A percentile compares a stretch with the other conserved stretches of the same genome.
Conservation (phyloP, 2,888 invertebrate genomes). For the Phragmatobia fuliginosa region DNA sequence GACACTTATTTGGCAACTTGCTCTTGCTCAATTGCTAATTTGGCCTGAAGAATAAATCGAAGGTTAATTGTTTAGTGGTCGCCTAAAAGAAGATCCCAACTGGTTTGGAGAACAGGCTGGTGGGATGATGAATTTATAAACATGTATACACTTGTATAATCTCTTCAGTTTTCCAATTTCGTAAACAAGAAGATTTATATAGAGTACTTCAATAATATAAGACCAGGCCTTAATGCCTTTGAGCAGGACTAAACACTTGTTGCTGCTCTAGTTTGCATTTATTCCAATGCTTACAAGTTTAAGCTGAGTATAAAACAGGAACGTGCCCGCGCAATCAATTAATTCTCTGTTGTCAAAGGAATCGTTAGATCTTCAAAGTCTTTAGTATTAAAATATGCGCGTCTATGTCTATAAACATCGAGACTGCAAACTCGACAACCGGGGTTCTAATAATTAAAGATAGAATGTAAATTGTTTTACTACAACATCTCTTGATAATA, state of each 20-base stretch:
- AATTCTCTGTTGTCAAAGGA: constrained; percentile 8
- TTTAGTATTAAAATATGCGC: constrained; percentile 2
- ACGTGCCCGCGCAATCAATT: constrained; percentile 18
- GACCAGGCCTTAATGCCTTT: not conserved
- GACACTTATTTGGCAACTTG: too few relatives aligned
- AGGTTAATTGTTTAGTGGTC: too few relatives aligned
- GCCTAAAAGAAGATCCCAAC: too few relatives aligned
- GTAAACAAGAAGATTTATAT: not conserved
- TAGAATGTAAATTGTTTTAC: not conserved
- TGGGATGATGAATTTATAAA: too few relatives aligned
- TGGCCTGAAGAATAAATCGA: too few relatives aligned
- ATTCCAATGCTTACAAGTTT: not conserved
- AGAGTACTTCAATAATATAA: not conserved
- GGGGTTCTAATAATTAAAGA: not conserved
- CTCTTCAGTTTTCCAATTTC: not conserved
- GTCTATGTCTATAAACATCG: constrained; percentile 1
- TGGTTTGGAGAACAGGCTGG: too few relatives aligned
- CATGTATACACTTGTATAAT: too few relatives aligned
- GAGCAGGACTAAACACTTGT: not conserved
- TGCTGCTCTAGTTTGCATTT: constrained; percentile 2
- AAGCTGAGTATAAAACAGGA: not conserved
- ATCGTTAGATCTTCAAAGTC: constrained; percentile 4
- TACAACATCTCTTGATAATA: not conserved
- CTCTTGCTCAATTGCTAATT: too few relatives aligned
- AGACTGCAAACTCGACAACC: not conserved